Evolutionary conservation across 1,140 invertebrate genomes (phyloP), one percentile per base, ranked within the genome.

Genomic region (Drosophila pectinifera): DNA sequence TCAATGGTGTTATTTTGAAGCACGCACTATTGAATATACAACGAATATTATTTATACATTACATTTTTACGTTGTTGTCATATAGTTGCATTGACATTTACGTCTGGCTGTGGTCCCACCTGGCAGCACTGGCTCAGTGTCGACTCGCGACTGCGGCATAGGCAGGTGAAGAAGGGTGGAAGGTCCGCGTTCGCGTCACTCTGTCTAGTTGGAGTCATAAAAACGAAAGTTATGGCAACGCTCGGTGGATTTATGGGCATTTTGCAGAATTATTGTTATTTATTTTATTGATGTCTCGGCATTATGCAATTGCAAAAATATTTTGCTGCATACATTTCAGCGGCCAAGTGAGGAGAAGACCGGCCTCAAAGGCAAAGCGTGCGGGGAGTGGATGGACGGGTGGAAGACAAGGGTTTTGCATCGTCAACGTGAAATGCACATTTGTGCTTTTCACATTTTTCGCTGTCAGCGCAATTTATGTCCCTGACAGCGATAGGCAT

Each of bases 401-500:
- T 55, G 26, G 31, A 16, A 10, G 20, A 18, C 54, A 65, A 43
- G 63, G 64, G 65, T 34, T 57, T 31, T 46, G 64, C 68, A 77
- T 54, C 68, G 55, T 43, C 59, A 65, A 75, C 72, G 70, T 76
- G 53, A 83, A 83, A 76, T 68, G 77, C 64, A 79, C 56, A 68
- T 68, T 53, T 67, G 49, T 70, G 55, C 57, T 64, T 73, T 73
- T 78, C 63, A 80, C 76, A 80, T 83, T 90, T 83, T 62, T 81
- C 73, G 69, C 85, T 81, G 88, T 91, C 82, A 91, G 77, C 72
- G 63, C 77, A 90, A 91, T 91, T 91, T 91, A 91, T 91, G 88
- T 91, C 88, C 79, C 73, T 90, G 88, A 84, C 88, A 84, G 88
- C 80, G 72, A 89, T 90, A 90, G 82, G 82, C 86, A 90, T 90